These are phyloP conservation scores for Melanocharis versteri DNA, from an alignment of 2,113 vertebrate genomes.

Conservation along the genomic window DNA sequence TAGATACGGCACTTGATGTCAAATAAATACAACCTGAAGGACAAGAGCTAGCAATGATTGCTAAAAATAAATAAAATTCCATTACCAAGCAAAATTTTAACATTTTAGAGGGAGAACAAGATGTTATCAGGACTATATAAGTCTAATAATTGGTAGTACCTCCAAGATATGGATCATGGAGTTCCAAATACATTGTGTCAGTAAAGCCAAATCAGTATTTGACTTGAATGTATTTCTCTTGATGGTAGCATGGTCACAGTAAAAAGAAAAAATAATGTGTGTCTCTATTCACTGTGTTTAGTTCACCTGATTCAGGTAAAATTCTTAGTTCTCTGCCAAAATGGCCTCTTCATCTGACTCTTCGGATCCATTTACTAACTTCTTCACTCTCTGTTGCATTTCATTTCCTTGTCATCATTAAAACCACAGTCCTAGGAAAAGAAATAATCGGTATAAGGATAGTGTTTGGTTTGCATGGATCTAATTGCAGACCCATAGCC, in stretches of 20 bases:
- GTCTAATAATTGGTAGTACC: not conserved
- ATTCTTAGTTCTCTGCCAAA: not conserved
- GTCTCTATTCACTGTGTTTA: not conserved
- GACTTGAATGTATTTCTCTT: not conserved
- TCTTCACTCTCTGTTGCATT: not conserved
- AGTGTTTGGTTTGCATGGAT: not conserved
- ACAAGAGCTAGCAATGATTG: not conserved
- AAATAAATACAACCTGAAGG: not conserved
- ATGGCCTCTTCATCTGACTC: not conserved
- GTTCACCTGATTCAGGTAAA: not conserved
- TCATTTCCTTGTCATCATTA: not conserved
- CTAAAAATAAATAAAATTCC: not conserved
- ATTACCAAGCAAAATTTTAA: not conserved
- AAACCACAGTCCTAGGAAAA: not conserved
- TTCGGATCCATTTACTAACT: not conserved
- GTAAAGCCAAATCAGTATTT: not conserved
- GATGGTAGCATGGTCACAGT: not conserved
- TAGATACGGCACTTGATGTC: not conserved
- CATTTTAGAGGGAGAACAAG: not conserved
- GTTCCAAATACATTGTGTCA: not conserved
- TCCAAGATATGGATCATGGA: not conserved
- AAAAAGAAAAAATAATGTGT: not conserved
- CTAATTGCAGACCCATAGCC: not conserved
- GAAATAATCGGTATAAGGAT: accelerated
- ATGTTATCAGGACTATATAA: not conserved